phyloP scores from a whole-genome alignment of 2,888 invertebrate genomes.

The Junonia oenone region DNA sequence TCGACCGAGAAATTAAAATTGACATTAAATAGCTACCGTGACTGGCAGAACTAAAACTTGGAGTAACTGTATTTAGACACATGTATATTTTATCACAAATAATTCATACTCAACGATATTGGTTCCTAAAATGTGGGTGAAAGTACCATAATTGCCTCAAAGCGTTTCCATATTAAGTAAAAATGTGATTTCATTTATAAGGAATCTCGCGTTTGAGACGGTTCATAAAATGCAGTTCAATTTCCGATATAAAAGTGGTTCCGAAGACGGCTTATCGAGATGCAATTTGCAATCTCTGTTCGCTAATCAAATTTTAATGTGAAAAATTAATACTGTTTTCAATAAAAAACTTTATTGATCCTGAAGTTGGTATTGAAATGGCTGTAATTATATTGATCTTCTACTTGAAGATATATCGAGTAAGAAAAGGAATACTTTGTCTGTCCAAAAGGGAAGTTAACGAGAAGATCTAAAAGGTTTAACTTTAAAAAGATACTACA shows the following conservation, averaged over 20 bases:
- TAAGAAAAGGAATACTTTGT: too few relatives aligned
- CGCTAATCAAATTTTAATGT: constrained; percentile 2
- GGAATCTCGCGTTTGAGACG: background rate
- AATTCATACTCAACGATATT: too few relatives aligned
- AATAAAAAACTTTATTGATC: background rate
- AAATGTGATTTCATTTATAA: background rate
- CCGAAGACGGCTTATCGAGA: background rate
- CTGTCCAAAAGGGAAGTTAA: too few relatives aligned
- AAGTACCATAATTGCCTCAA: background rate
- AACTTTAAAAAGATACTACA: too few relatives aligned
- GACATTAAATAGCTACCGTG: too few relatives aligned
- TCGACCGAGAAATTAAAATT: too few relatives aligned
- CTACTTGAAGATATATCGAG: too few relatives aligned
- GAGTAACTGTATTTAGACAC: too few relatives aligned
- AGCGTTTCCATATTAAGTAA: background rate
- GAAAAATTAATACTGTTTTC: background rate
- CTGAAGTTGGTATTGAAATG: background rate
- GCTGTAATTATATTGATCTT: background rate
- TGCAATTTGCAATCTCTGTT: constrained; percentile 1
- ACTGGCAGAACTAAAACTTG: too few relatives aligned
- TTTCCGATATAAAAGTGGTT: constrained; percentile 1
- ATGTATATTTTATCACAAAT: too few relatives aligned
- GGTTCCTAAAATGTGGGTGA: too few relatives aligned
- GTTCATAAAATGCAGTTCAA: background rate
- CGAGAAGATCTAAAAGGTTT: too few relatives aligned